Evolutionary conservation across 1,140 invertebrate genomes (phyloP).

Genomic region (Drosophila kurseongensis): DNA sequence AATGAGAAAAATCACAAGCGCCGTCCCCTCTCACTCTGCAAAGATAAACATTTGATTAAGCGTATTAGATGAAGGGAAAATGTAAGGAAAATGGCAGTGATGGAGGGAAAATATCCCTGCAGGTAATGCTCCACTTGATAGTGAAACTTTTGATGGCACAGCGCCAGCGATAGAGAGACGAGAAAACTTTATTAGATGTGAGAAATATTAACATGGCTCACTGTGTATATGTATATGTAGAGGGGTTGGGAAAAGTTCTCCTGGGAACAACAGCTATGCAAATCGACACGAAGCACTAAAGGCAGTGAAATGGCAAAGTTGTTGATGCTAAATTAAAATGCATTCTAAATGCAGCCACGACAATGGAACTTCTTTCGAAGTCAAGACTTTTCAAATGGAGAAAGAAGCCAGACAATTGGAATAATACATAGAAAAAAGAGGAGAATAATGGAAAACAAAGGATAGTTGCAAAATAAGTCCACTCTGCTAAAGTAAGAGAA

Average conservation of each 20-base stretch:
- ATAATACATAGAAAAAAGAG: slow-evolving; percentile 47
- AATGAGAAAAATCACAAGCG: slow-evolving; percentile 73
- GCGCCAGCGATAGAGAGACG: slow-evolving; percentile 28
- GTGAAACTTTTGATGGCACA: slow-evolving; percentile 56
- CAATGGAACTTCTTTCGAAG: slow-evolving; percentile 39
- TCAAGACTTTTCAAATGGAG: slow-evolving; percentile 14
- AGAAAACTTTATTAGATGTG: slow-evolving; percentile 72
- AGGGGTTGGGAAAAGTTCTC: slow-evolving; percentile 23
- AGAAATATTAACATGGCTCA: slow-evolving; percentile 69
- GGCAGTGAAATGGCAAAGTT: slow-evolving; percentile 56
- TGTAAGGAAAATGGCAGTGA: slow-evolving; percentile 7
- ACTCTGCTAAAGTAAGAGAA: slow-evolving; percentile 8
- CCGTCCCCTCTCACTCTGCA: slow-evolving; percentile 2
- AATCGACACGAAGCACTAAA: slow-evolving; percentile 37
- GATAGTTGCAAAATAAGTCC: slow-evolving; percentile 4
- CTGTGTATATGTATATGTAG: slow-evolving; percentile 17
- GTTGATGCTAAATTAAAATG: slow-evolving; percentile 66
- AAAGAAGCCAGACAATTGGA: slow-evolving; percentile 7
- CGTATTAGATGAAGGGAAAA: slow-evolving; percentile 56
- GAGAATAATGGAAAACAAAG: slow-evolving; percentile 42
- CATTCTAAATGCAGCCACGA: slow-evolving; percentile 68
- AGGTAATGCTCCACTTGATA: slow-evolving; percentile 52
- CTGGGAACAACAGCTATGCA: slow-evolving; percentile 31
- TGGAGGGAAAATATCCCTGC: slow-evolving; percentile 9
- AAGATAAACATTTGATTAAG: slow-evolving; percentile 83